phyloP scores from a whole-genome alignment of 2,888 invertebrate genomes.

The Drosophila cracens region DNA sequence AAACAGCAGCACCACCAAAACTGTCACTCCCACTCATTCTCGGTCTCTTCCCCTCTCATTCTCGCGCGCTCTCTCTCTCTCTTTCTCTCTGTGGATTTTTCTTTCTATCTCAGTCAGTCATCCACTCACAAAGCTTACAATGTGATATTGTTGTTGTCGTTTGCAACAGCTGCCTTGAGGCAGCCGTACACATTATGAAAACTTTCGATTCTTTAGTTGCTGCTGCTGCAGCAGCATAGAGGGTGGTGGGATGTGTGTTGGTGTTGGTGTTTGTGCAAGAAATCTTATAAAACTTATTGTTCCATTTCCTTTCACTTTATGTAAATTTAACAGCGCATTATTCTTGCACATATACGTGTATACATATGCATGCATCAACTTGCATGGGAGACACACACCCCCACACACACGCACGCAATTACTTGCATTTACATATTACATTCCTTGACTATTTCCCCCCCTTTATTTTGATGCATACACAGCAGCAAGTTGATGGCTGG shows the following conservation, averaged over 20 bases:
- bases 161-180: constrained; percentile 62
- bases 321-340: constrained; percentile 70
- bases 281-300: constrained; percentile 76
- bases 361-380: constrained; percentile 17
- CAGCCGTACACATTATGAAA: constrained; percentile 52
- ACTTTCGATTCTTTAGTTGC: constrained; percentile 70
- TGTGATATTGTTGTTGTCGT: constrained; percentile 45
- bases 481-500: constrained; percentile 19
- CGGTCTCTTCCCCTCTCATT: background rate
- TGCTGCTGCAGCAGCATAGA: constrained; percentile 13
- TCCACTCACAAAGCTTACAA: constrained; percentile 44
- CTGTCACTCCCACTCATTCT: constrained; percentile 23
- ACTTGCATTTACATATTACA: constrained; percentile 50
- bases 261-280: constrained; percentile 20
- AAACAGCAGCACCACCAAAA: constrained; percentile 14
- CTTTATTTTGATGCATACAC: background rate
- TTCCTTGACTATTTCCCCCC: constrained; percentile 1
- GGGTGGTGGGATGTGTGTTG: background rate
- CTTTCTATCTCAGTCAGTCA: background rate
- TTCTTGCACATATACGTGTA: constrained; percentile 44
- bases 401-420: constrained; percentile 13
- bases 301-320: constrained; percentile 77
- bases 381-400: constrained; percentile 18
- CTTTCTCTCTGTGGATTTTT: constrained; percentile 5
- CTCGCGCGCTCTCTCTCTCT: background rate